phyloP scores from a whole-genome alignment of 2,113 vertebrate species.

The Cryptoleucopteryx plumbea region DNA sequence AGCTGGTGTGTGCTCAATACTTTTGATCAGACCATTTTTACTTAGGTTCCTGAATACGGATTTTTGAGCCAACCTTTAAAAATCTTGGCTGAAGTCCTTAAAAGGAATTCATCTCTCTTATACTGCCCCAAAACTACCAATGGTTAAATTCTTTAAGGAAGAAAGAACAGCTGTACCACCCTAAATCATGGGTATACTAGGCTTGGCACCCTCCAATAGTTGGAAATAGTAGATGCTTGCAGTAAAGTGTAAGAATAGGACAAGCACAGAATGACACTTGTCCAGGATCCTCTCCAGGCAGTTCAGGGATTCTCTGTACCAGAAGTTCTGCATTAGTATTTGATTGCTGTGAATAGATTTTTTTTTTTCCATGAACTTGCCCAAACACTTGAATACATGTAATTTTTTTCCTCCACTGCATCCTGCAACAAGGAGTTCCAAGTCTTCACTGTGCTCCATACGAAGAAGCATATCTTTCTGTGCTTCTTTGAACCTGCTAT shows the following conservation, averaged over 20 bases:
- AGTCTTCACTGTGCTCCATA: not conserved
- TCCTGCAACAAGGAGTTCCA: not conserved
- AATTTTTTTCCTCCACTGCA: not conserved
- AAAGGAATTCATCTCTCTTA: not conserved
- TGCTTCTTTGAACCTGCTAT: not conserved
- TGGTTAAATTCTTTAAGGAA: not conserved
- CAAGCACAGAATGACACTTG: not conserved
- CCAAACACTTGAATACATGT: not conserved
- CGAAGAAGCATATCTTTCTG: not conserved
- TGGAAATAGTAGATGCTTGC: not conserved
- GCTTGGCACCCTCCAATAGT: not conserved
- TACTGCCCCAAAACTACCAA: not conserved
- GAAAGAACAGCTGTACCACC: not conserved
- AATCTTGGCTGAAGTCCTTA: conserved; percentile 18
- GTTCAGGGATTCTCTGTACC: not conserved
- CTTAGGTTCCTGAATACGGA: not conserved
- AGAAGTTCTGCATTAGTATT: not conserved
- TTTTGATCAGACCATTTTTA: conserved; percentile 5
- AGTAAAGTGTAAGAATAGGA: not conserved
- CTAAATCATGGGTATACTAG: not conserved
- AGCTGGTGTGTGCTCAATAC: not conserved
- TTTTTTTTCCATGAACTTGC: not conserved
- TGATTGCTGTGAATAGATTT: not conserved
- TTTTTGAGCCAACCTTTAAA: conserved; percentile 23
- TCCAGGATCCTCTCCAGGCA: not conserved